A percentile compares a stretch with the other conserved stretches of the same genome.
These are phyloP conservation scores for Sebastes aleutianus DNA, from an alignment of 2,797 vertebrate genomes.

Conservation along the genomic window DNA sequence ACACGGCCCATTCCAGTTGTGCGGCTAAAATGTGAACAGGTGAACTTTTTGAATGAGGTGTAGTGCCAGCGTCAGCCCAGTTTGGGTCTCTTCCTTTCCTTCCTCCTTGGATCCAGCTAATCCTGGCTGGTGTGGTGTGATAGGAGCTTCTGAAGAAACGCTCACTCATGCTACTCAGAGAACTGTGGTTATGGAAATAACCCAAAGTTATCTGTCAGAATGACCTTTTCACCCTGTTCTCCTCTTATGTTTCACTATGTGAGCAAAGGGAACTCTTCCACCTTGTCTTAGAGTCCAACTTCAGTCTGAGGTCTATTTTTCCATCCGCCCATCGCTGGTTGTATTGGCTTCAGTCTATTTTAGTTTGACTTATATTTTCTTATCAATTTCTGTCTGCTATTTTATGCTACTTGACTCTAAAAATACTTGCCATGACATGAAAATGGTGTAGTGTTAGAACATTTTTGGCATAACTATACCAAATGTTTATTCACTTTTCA, in stretches of 20 bases:
- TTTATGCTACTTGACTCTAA: not conserved
- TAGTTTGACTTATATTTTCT: not conserved
- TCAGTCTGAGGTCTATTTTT: not conserved
- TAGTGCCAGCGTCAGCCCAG: not conserved
- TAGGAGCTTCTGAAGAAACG: constrained; percentile 27
- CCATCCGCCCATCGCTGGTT: not conserved
- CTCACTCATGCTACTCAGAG: constrained; percentile 4
- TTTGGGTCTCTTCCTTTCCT: not conserved
- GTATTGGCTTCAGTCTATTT: not conserved
- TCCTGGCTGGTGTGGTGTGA: constrained; percentile 32
- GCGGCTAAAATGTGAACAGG: not conserved
- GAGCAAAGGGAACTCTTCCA: not conserved
- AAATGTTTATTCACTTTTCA: not conserved
- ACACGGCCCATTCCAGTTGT: not conserved
- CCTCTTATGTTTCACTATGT: not conserved
- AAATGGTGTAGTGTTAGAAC: not conserved
- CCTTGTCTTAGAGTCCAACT: not conserved
- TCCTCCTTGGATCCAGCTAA: constrained; percentile 24
- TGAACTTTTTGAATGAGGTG: not conserved
- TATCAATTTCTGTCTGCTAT: not conserved
- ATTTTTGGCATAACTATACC: not conserved
- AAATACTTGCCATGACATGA: not conserved
- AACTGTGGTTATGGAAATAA: constrained; percentile 34
- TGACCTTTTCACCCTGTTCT: constrained; percentile 23
- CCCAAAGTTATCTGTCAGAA: not conserved